Percentiles rank a stretch among this genome's conserved stretches.
Evolutionary conservation across 2,888 invertebrate species (phyloP).

Genomic region (Stenurella melanura): DNA sequence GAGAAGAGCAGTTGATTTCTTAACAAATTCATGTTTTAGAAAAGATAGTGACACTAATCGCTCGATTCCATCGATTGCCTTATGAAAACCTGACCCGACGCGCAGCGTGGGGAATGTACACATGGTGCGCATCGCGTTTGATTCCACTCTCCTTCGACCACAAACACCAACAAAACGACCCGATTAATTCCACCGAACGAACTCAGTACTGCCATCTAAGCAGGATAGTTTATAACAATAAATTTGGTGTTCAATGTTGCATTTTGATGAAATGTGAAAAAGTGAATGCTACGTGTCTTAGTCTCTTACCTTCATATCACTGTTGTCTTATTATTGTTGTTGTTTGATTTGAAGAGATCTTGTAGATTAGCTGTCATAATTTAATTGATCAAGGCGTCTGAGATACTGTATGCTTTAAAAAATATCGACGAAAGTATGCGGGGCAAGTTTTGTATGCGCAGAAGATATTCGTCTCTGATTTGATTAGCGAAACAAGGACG

Average conservation of each 20-base stretch:
- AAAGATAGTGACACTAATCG: too few relatives aligned
- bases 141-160: not conserved
- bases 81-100: too few relatives aligned
- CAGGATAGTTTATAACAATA: conserved; percentile 6
- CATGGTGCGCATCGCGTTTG: too few relatives aligned
- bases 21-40: too few relatives aligned
- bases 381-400: conserved; percentile 13
- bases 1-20: too few relatives aligned
- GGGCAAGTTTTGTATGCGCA: not conserved
- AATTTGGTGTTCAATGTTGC: conserved; percentile 61
- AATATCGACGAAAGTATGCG: not conserved
- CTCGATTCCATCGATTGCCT: too few relatives aligned
- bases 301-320: conserved; percentile 46
- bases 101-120: too few relatives aligned
- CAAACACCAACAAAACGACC: not conserved
- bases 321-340: conserved; percentile 41
- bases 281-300: conserved; percentile 55
- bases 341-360: conserved; percentile 31
- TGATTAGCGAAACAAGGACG: not conserved
- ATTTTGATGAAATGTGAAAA: conserved; percentile 60
- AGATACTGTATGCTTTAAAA: conserved; percentile 51
- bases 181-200: not conserved
- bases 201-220: conserved; percentile 11
- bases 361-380: conserved; percentile 37
- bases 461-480: not conserved